Evolutionary conservation across 64 coral and sea anemone species (phyloP).

Genomic region (Montipora cactus): DNA sequence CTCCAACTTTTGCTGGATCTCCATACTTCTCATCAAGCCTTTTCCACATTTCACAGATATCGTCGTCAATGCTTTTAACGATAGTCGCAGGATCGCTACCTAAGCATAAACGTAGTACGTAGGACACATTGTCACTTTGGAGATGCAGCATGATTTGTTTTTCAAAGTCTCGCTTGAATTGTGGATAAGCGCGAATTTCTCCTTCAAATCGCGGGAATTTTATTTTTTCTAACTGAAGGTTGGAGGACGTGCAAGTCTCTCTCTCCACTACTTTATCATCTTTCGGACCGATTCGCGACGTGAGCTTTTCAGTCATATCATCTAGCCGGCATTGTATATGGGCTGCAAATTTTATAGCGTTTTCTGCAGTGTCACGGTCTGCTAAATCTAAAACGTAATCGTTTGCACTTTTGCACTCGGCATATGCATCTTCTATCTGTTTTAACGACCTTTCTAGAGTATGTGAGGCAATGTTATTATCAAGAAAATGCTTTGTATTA

Average conservation of each 20-base stretch:
- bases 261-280: slow-evolving; percentile 14
- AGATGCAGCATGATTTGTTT: slow-evolving; percentile 59
- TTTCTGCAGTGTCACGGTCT: slow-evolving; percentile 17
- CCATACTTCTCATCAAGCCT: neutral
- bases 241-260: neutral
- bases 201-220: slow-evolving; percentile 53
- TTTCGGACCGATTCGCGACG: slow-evolving; percentile 11
- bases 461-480: neutral
- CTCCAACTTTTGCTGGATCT: no score
- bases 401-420: slow-evolving; percentile 47
- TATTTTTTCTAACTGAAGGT: slow-evolving; percentile 51
- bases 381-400: slow-evolving; percentile 19
- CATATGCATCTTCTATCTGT: slow-evolving; percentile 43
- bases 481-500: neutral
- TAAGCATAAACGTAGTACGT: slow-evolving; percentile 49
- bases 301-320: slow-evolving; percentile 40
- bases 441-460: neutral
- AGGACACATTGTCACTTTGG: slow-evolving; percentile 6
- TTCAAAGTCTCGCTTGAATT: slow-evolving; percentile 67
- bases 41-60: slow-evolving; percentile 54
- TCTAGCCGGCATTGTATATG: slow-evolving; percentile 21
- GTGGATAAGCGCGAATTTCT: slow-evolving; percentile 51
- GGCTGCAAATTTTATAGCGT: slow-evolving; percentile 46
- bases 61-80: slow-evolving; percentile 49
- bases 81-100: slow-evolving; percentile 8